A percentile compares a stretch with the other conserved stretches of the same genome.
Evolutionary conservation across 1,140 invertebrate species (phyloP).

Genomic region (Drosophila setifemur): DNA sequence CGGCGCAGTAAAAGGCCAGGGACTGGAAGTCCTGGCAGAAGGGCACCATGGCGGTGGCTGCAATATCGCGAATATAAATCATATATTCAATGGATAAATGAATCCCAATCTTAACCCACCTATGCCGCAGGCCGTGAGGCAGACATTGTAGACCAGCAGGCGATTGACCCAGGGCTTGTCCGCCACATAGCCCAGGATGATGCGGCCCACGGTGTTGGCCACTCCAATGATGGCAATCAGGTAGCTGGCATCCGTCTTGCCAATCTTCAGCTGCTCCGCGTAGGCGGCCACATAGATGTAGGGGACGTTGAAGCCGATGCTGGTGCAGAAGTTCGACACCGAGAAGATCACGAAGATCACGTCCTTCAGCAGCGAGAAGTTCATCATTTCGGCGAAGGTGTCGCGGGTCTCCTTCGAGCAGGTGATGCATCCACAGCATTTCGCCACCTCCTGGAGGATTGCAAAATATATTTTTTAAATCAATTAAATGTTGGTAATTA

Average conservation of each 20-base stretch:
- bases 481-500: too few relatives aligned
- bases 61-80: slow-evolving; percentile 73
- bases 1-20: slow-evolving; percentile 89
- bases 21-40: slow-evolving; percentile 87
- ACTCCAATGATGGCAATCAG: slow-evolving; percentile 92
- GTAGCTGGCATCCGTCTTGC: slow-evolving; percentile 85
- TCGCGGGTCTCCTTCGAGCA: slow-evolving; percentile 85
- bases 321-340: slow-evolving; percentile 97
- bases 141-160: slow-evolving; percentile 93
- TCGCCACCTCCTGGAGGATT: slow-evolving; percentile 56
- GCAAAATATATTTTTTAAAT: neutral
- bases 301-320: slow-evolving; percentile 97
- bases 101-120: slow-evolving; percentile 85
- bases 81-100: slow-evolving; percentile 5
- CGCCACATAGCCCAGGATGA: slow-evolving; percentile 92
- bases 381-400: slow-evolving; percentile 92
- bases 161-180: slow-evolving; percentile 95
- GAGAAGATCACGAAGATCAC: slow-evolving; percentile 95
- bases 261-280: slow-evolving; percentile 85
- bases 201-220: slow-evolving; percentile 93
- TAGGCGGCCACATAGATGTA: slow-evolving; percentile 91
- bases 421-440: slow-evolving; percentile 83
- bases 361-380: slow-evolving; percentile 92
- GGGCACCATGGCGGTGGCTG: slow-evolving; percentile 91
- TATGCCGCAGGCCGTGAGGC: slow-evolving; percentile 93